Evolutionary conservation across 2,888 invertebrate genomes (phyloP).

Genomic region (Melanostoma mellinum): DNA sequence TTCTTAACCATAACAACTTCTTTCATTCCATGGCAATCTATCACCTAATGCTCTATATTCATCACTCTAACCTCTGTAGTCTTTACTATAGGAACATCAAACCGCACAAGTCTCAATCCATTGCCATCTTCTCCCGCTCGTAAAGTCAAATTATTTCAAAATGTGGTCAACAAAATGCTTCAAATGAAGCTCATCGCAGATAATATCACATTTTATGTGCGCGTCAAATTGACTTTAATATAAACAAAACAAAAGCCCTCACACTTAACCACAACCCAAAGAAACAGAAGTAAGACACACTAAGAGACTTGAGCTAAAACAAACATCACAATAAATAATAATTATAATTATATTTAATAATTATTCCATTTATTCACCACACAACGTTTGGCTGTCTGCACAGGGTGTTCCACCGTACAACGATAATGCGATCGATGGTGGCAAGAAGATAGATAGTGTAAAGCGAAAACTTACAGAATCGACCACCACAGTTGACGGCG

Average conservation of each 20-base stretch:
- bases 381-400: conserved; percentile 8
- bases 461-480: conserved; percentile 31
- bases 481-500: conserved; percentile 71
- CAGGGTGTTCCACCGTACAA: conserved; percentile 37
- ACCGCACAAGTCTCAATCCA: conserved; percentile 41
- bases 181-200: conserved; percentile 1
- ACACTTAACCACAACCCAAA: neutral
- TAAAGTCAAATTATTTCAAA: conserved; percentile 1
- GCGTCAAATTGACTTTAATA: conserved; percentile 27
- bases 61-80: neutral
- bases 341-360: conserved; percentile 11
- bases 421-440: conserved; percentile 49
- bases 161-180: conserved; percentile 30
- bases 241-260: conserved; percentile 15
- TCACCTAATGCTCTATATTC: conserved; percentile 13
- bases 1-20: neutral
- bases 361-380: conserved; percentile 5
- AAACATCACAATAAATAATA: conserved; percentile 11
- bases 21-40: conserved; percentile 2
- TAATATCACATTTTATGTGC: conserved; percentile 36
- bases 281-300: neutral
- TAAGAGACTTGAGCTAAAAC: neutral
- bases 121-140: conserved; percentile 15
- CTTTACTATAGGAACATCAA: neutral
- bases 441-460: conserved; percentile 51